Base-by-base conservation (phyloP, 2,797 vertebrate genomes). In the Xenops minutus region DNA sequence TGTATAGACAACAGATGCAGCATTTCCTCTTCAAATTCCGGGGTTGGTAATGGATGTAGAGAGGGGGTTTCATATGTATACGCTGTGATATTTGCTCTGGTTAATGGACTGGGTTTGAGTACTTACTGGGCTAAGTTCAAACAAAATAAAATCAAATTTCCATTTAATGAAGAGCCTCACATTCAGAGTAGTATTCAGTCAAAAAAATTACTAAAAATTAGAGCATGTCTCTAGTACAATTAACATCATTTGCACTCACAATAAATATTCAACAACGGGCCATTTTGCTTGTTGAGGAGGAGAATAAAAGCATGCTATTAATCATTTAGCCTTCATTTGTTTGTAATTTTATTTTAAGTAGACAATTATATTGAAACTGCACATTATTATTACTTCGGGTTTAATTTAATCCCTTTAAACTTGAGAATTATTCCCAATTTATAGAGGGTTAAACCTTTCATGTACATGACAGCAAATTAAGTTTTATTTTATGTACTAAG, bases 91-190 rank as follows among this genome's bases (percentile, higher is more conserved):
- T 97, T 96, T 97, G 97, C 96, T 96, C 91, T 14, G 92, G 97
- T 98, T 99, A 98, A 99, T 98, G 98, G 98, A 98, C 98, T 96
- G 92, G 67, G 86, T 97, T 98, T 98, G 98, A 98, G 98, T 97
- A 95, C 98, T 98, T 97, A 98, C 98, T 98, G 98, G 97, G 98
- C 98, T 98, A 98, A 98, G 97, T 97, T 98, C 98, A 98, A 98
- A 98, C 98, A 98, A 98, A 98, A 98, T 98, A 98, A 99, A 98
- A 98, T 98, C 97, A 98, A 98, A 98, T 99, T 98, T 98, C 97
- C 97, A 98, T 98, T 98, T 98, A 98, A 98, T 98, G 96, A 98
- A 98, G 97, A 98, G 98, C 98, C 97, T 98, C 96, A 97, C 87
- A 97, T 97, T 97, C 96, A 93, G 95, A 77, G 58, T 32, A 89